Evolutionary conservation across 2,888 invertebrate genomes (phyloP).

Genomic region (Yponomeuta sedellus): DNA sequence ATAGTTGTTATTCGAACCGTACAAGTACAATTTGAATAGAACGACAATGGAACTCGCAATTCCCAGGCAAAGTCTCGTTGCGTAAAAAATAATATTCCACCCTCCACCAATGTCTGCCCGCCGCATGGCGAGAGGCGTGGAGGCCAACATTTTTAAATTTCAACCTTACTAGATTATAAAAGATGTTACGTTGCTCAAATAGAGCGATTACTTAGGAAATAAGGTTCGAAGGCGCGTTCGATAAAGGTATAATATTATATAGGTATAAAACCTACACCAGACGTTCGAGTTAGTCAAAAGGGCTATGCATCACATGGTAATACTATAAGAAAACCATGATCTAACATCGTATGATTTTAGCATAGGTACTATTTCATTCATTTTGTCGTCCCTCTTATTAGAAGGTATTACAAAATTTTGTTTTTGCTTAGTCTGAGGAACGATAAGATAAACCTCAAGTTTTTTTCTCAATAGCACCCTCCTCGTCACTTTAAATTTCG

Average conservation of each 20-base stretch:
- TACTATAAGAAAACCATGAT: no score
- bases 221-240: background rate
- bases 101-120: background rate
- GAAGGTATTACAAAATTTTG: no score
- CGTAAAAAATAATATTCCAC: constrained; percentile 67
- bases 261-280: background rate
- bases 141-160: constrained; percentile 54
- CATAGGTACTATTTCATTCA: no score
- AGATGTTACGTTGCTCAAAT: background rate
- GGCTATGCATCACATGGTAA: no score
- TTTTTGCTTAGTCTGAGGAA: no score
- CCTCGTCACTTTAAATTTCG: background rate
- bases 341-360: no score
- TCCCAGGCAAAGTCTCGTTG: constrained; percentile 59
- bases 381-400: no score
- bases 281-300: no score
- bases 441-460: no score
- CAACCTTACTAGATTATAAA: constrained; percentile 26
- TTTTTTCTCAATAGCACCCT: background rate
- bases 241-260: no score
- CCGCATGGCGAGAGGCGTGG: background rate
- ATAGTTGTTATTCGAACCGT: constrained; percentile 17
- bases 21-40: constrained; percentile 60
- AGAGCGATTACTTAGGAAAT: background rate
- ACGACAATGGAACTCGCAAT: constrained; percentile 55